phyloP scores from a whole-genome alignment of 2,797 vertebrate species.

The Clangula hyemalis region DNA sequence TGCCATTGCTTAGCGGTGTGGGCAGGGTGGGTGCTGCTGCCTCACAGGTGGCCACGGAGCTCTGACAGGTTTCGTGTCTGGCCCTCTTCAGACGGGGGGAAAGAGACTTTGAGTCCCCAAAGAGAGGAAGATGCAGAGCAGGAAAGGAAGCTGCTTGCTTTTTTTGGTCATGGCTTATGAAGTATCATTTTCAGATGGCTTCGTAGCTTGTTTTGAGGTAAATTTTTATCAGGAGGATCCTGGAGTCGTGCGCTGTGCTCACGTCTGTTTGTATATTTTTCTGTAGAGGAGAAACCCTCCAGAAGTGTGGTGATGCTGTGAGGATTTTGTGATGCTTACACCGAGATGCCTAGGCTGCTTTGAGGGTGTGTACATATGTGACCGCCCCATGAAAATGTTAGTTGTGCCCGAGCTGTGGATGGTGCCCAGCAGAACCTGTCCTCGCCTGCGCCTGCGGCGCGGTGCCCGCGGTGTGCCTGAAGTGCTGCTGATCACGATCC shows the following conservation, averaged over 20 bases:
- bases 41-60: neutral
- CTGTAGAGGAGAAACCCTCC: neutral
- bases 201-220: neutral
- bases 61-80: neutral
- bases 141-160: neutral
- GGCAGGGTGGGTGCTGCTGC: neutral
- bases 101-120: neutral
- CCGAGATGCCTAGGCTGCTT: neutral
- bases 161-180: neutral
- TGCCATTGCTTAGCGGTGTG: neutral
- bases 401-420: neutral
- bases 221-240: neutral
- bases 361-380: neutral
- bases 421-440: neutral
- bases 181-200: constrained; percentile 2
- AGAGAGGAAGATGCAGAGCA: neutral
- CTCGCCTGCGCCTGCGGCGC: neutral
- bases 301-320: neutral
- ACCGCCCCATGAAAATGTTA: neutral
- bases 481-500: neutral
- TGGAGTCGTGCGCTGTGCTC: fast-evolving
- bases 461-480: neutral
- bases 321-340: neutral
- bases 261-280: neutral
- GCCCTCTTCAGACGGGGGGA: neutral